Percentiles rank a stretch among this genome's conserved stretches.
Conservation (phyloP, 1,140 invertebrate genomes). For the Drosophila grimshawi region DNA sequence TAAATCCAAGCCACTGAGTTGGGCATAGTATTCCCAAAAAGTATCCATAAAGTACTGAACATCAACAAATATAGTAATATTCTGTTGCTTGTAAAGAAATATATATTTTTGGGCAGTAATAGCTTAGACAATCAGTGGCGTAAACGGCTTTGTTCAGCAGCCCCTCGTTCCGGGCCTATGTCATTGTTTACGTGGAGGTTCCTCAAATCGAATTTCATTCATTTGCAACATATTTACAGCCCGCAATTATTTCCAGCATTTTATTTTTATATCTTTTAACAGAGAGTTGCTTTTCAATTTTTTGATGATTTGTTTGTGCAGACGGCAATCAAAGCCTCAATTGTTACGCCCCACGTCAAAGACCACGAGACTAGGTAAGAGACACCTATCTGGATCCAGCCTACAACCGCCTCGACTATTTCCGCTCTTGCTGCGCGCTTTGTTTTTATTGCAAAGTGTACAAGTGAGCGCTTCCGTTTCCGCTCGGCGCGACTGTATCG, state of each 20-base stretch:
- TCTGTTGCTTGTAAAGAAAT: neutral
- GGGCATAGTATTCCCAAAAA: too few species aligned
- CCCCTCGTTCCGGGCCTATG: neutral
- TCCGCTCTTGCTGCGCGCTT: slow-evolving; percentile 31
- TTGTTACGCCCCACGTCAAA: slow-evolving; percentile 47
- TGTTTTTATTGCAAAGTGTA: slow-evolving; percentile 65
- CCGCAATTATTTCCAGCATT: slow-evolving; percentile 77
- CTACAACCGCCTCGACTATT: neutral
- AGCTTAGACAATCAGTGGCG: neutral
- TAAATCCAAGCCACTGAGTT: neutral
- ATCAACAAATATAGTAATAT: neutral
- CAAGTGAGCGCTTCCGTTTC: slow-evolving; percentile 75
- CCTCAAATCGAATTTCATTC: slow-evolving; percentile 13
- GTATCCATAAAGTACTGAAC: neutral
- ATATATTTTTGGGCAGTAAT: neutral
- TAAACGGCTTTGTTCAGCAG: neutral
- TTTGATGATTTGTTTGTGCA: slow-evolving; percentile 67
- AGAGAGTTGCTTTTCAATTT: slow-evolving; percentile 63
- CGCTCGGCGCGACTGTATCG: slow-evolving; percentile 39
- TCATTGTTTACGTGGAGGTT: slow-evolving; percentile 2
- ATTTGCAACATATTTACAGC: slow-evolving; percentile 55
- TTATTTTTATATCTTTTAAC: slow-evolving; percentile 55
- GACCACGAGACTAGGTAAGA: neutral
- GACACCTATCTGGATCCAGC: neutral
- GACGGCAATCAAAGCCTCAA: slow-evolving; percentile 67